A percentile compares a stretch with the other conserved stretches of the same genome.
Conservation (phyloP, 1,140 invertebrate genomes). For the Drosophila saltans region DNA sequence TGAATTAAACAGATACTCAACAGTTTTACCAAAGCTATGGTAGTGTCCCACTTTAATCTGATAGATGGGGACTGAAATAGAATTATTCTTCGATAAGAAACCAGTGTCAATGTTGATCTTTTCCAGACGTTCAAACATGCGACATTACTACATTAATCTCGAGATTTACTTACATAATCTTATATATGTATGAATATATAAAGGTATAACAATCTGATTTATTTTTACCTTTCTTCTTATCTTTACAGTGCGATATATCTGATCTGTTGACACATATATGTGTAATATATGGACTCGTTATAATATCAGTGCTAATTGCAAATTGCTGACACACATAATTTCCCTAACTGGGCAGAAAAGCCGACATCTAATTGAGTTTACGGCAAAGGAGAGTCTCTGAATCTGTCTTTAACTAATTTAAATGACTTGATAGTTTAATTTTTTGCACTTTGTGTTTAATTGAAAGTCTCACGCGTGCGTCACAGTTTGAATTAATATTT, state of each 20-base stretch:
- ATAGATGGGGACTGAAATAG: too few species aligned
- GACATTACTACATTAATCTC: not conserved
- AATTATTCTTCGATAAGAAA: too few species aligned
- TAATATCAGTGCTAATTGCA: conserved; percentile 19
- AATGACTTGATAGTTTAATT: conserved; percentile 53
- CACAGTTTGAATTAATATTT: conserved; percentile 40
- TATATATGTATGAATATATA: not conserved
- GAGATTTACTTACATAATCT: not conserved
- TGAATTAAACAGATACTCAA: too few species aligned
- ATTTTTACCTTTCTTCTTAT: conserved; percentile 29
- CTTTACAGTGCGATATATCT: conserved; percentile 47
- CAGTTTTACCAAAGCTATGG: too few species aligned
- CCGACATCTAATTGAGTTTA: conserved; percentile 66
- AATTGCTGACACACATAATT: conserved; percentile 72
- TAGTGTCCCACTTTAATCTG: too few species aligned
- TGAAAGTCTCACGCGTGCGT: conserved; percentile 62
- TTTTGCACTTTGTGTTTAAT: conserved; percentile 53
- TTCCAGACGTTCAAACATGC: not conserved
- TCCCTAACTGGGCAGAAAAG: conserved; percentile 45
- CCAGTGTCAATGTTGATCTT: not conserved
- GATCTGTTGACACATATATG: conserved; percentile 38
- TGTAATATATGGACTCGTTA: conserved; percentile 22
- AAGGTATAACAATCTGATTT: conserved; percentile 26
- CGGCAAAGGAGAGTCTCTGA: conserved; percentile 14
- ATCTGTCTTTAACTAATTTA: conserved; percentile 62